phyloP scores from a whole-genome alignment of 2,888 invertebrate genomes.

The Cerceris rybyensis region DNA sequence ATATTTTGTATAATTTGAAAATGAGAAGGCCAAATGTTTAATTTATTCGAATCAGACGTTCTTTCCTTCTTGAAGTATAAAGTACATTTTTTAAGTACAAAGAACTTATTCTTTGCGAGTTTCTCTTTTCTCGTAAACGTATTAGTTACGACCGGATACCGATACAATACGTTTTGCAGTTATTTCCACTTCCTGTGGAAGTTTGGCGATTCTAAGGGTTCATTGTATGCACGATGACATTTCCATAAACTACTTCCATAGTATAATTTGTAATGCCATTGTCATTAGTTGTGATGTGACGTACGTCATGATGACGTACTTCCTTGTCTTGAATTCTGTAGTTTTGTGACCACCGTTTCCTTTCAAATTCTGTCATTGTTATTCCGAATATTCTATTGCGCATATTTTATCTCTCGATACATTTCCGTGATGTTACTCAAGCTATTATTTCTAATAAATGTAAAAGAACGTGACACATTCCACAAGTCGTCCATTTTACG shows the following conservation, averaged over 20 bases:
- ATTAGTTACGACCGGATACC: neutral
- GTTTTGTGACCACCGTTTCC: neutral
- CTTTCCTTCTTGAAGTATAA: no score
- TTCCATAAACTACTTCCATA: neutral
- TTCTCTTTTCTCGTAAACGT: neutral
- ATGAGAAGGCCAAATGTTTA: no score
- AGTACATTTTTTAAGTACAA: no score
- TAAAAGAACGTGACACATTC: no score
- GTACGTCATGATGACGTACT: neutral
- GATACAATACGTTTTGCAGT: neutral
- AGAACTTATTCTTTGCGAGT: no score
- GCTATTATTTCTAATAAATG: neutral
- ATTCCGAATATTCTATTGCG: neutral
- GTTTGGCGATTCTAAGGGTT: neutral
- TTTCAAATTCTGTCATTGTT: neutral
- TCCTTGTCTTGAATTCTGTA: no score
- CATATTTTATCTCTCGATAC: neutral
- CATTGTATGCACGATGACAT: neutral
- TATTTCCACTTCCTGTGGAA: neutral
- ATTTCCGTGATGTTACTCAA: neutral
- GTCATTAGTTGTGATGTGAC: neutral
- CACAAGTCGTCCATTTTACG: no score
- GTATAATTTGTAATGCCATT: neutral
- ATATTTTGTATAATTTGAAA: no score
- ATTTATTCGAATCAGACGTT: no score